These are phyloP conservation scores for Chaetophractus vellerosus DNA, from an alignment of 2,797 vertebrate genomes.

Conservation along the genomic window DNA sequence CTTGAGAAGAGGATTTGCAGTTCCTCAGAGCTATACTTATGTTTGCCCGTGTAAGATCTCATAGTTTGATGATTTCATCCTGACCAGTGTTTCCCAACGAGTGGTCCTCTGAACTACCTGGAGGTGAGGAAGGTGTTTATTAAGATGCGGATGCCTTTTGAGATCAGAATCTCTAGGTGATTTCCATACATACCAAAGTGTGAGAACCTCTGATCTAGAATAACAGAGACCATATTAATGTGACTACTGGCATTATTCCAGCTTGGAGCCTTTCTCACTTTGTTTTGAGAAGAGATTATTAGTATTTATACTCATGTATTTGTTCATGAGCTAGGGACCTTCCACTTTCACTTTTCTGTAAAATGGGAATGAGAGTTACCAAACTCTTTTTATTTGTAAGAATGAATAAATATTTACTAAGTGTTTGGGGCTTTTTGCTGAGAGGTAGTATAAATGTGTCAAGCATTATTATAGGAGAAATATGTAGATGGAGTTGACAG, in stretches of 20 bases:
- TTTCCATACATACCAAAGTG: neutral
- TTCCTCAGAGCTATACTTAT: neutral
- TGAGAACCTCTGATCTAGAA: neutral
- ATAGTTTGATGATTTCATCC: slow-evolving; percentile 30
- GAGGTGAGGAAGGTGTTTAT: neutral
- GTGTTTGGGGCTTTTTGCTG: slow-evolving; percentile 1
- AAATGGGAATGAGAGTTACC: neutral
- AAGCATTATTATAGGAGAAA: slow-evolving; percentile 67
- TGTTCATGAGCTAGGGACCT: neutral
- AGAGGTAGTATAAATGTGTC: slow-evolving; percentile 34
- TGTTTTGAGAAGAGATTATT: slow-evolving; percentile 5
- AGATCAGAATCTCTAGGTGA: neutral
- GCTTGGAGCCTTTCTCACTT: neutral
- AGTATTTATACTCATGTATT: neutral
- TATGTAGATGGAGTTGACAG: slow-evolving; percentile 57
- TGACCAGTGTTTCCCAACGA: neutral
- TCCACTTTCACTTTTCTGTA: slow-evolving; percentile 20
- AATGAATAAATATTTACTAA: slow-evolving; percentile 66
- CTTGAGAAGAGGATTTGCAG: neutral
- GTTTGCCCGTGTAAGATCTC: neutral
- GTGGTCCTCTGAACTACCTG: neutral
- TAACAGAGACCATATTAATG: neutral
- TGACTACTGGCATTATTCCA: neutral
- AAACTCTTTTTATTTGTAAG: slow-evolving; percentile 50
- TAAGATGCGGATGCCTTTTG: neutral